Evolutionary conservation across 2,113 vertebrate species (phyloP), one percentile per base, ranked within the genome.

Genomic region (Aldabrachelys gigantea): DNA sequence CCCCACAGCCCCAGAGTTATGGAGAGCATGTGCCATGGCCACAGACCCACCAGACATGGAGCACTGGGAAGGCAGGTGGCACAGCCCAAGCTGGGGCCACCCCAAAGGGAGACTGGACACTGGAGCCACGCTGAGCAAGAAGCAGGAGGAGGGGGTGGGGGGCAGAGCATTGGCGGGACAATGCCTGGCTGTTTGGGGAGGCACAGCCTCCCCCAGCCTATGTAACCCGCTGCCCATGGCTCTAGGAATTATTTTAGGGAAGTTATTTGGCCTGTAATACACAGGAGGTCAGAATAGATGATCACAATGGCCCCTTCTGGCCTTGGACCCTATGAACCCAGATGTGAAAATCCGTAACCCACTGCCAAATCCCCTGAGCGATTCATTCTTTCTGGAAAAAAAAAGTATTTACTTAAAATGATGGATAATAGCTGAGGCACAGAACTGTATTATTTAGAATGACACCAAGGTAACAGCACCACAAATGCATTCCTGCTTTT

Each of bases 401-500:
- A 82, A 53, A 72, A 29, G 11, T 57, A 90, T 80, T 80, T 89
- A 31, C 83, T 88, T 93, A 96, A 84, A 92, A 96, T 94, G 94
- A 96, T 81, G 88, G 82, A 88, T 93, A 95, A 96, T 84, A 83
- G 80, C 90, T 79, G 78, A 86, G 49, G 79, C 62, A 90, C 88
- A 87, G 88, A 96, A 95, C 96, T 95, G 92, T 82, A 82, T 97
- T 98, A 92, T 98, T 98, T 97, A 96, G 90, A 98, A 93, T 94
- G 90, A 94, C 97, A 98, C 94, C 87, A 87, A 92, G 84, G 84
- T 95, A 98, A 96, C 95, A 97, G 97, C 91, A 96, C 95, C 96
- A 90, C 96, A 98, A 98, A 98, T 98, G 98, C 96, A 90, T 94
- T 90, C 94, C 95, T 96, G 95, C 88, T 96, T 98, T 98, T 95